Percentiles rank a stretch among this genome's conserved stretches.
Evolutionary conservation across 1,140 invertebrate species (phyloP).

Genomic region (Linepithema humile): DNA sequence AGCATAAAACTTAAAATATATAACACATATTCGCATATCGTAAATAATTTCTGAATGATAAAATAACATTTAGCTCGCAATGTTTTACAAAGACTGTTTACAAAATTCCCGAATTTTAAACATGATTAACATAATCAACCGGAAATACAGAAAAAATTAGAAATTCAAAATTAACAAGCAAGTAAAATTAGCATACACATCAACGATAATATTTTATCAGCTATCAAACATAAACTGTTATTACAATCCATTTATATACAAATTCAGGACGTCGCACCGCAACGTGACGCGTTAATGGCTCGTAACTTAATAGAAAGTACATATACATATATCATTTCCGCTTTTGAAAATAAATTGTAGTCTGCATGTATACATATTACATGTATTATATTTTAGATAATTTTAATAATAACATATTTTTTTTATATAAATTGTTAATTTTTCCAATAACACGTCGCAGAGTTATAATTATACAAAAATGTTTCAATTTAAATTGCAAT

Average conservation of each 20-base stretch:
- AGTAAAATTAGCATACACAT: constrained; percentile 10
- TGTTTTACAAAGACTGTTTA: too few species aligned
- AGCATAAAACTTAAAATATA: too few species aligned
- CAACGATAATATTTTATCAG: constrained; percentile 28
- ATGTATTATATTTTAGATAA: not conserved
- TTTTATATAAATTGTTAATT: not conserved
- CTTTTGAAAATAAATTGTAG: not conserved
- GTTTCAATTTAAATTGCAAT: not conserved
- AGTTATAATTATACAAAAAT: not conserved
- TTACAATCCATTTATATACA: constrained; percentile 8
- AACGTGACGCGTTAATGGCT: not conserved
- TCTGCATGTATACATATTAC: not conserved
- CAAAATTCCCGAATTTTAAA: too few species aligned
- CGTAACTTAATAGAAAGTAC: not conserved
- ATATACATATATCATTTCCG: not conserved
- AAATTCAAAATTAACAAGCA: not conserved
- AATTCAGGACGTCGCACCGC: not conserved
- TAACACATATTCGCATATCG: too few species aligned
- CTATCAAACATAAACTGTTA: constrained; percentile 14
- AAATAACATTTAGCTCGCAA: too few species aligned
- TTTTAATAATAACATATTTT: not conserved
- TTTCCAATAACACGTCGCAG: not conserved
- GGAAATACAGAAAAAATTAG: too few species aligned
- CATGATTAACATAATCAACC: too few species aligned
- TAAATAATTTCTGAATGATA: too few species aligned